Conservation (phyloP, 2,797 vertebrate genomes). For the Helicolenus hilgendorfi region DNA sequence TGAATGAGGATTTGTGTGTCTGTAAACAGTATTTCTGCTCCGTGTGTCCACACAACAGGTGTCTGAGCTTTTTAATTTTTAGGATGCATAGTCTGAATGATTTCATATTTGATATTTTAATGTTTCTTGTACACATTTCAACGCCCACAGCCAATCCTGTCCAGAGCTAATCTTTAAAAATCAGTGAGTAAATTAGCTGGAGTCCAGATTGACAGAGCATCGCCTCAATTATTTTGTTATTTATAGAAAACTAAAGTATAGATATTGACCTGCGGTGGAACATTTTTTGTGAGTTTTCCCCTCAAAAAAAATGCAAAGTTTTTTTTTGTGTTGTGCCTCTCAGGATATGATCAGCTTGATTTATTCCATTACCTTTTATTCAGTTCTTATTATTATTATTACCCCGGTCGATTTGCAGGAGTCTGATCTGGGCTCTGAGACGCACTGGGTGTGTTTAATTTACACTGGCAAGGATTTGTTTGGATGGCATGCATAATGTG, state of each 20-base stretch:
- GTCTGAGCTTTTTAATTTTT: neutral
- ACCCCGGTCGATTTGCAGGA: constrained; percentile 71
- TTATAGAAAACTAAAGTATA: neutral
- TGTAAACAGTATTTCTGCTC: neutral
- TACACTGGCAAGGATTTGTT: constrained; percentile 86
- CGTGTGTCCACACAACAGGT: constrained; percentile 1
- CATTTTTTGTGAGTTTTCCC: constrained; percentile 23
- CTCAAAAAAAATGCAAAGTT: constrained; percentile 1
- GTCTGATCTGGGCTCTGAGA: constrained; percentile 76
- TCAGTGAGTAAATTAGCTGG: too few relatives aligned
- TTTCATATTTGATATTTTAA: constrained; percentile 1
- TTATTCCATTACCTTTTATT: constrained; percentile 81
- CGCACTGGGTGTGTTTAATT: constrained; percentile 83
- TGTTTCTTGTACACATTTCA: neutral
- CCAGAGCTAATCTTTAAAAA: neutral
- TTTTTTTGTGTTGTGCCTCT: constrained; percentile 29
- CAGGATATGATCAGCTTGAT: constrained; percentile 66
- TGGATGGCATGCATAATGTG: constrained; percentile 84
- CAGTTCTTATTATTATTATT: constrained; percentile 68
- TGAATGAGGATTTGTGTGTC: too few relatives aligned
- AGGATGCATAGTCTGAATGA: neutral
- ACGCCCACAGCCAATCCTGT: neutral
- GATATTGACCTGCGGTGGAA: constrained; percentile 6
- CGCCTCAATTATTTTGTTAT: neutral
- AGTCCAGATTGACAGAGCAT: neutral